phyloP scores from a whole-genome alignment of 2,113 vertebrate species.

The Merops nubicus region DNA sequence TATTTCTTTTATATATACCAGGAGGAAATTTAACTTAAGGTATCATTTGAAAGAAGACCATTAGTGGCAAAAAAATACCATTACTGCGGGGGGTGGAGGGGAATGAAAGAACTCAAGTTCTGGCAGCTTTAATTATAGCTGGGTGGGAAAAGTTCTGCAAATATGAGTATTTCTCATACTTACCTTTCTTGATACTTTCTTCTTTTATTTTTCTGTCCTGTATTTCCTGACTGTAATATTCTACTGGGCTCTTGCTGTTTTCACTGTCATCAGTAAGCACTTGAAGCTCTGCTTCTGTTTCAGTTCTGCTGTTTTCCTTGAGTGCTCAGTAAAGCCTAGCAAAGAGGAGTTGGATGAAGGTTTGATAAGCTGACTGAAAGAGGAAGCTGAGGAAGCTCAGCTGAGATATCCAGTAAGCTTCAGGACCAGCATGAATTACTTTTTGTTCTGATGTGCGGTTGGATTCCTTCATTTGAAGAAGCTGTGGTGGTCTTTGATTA shows the following conservation, averaged over 20 bases:
- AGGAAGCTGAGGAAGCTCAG: neutral
- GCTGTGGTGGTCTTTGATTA: neutral
- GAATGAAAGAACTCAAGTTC: neutral
- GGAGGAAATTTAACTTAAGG: neutral
- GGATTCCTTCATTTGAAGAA: neutral
- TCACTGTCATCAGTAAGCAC: neutral
- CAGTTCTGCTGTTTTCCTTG: neutral
- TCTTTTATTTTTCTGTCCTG: neutral
- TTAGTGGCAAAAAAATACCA: neutral
- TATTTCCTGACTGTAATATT: neutral
- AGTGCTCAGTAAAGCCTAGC: neutral
- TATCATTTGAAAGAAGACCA: neutral
- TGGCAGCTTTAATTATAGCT: neutral
- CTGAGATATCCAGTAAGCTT: neutral
- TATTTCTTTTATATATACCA: neutral
- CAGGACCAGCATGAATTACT: neutral
- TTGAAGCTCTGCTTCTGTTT: neutral
- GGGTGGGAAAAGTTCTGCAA: neutral
- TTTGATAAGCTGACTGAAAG: neutral
- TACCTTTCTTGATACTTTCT: neutral
- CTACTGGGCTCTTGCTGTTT: neutral
- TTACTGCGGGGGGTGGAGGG: neutral
- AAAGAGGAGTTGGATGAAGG: neutral
- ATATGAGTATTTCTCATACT: neutral
- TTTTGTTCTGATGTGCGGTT: neutral